phyloP scores from a whole-genome alignment of 2,797 vertebrate genomes.

The Macropodus opercularis region DNA sequence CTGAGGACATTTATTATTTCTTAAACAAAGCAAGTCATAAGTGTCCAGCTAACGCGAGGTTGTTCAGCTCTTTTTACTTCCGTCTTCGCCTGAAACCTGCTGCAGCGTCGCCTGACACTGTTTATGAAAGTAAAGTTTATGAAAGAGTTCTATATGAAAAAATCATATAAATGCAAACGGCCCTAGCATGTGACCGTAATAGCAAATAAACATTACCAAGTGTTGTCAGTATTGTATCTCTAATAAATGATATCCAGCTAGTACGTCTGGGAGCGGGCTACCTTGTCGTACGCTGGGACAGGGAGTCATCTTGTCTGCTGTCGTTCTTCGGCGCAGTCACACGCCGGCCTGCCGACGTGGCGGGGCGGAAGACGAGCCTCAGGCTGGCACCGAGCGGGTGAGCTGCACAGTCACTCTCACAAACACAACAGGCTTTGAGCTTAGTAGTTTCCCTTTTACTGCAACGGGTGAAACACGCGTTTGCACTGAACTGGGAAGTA shows the following conservation, averaged over 20 bases:
- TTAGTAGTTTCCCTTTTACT: slow-evolving; percentile 9
- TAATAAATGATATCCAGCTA: too few relatives aligned
- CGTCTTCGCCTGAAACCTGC: neutral
- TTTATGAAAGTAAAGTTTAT: too few relatives aligned
- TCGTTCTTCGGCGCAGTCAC: slow-evolving; percentile 58
- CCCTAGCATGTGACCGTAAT: too few relatives aligned
- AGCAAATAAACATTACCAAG: too few relatives aligned
- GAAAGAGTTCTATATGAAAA: too few relatives aligned
- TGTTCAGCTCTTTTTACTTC: neutral
- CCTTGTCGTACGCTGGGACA: neutral
- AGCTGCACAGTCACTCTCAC: slow-evolving; percentile 69
- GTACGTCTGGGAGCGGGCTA: too few relatives aligned
- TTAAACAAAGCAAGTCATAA: neutral
- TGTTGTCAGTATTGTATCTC: too few relatives aligned
- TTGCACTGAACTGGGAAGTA: neutral
- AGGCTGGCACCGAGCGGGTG: slow-evolving; percentile 74
- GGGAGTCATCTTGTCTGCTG: slow-evolving; percentile 46
- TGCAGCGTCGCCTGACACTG: neutral
- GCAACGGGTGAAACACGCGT: neutral
- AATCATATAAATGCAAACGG: too few relatives aligned
- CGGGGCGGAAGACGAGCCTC: slow-evolving; percentile 78
- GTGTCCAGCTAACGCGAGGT: neutral
- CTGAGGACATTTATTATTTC: neutral
- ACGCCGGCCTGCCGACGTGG: slow-evolving; percentile 83
- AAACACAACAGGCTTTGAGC: slow-evolving; percentile 42